These are phyloP conservation scores for Eucera pruinosa DNA, from an alignment of 2,888 invertebrate species.

Conservation along the genomic window DNA sequence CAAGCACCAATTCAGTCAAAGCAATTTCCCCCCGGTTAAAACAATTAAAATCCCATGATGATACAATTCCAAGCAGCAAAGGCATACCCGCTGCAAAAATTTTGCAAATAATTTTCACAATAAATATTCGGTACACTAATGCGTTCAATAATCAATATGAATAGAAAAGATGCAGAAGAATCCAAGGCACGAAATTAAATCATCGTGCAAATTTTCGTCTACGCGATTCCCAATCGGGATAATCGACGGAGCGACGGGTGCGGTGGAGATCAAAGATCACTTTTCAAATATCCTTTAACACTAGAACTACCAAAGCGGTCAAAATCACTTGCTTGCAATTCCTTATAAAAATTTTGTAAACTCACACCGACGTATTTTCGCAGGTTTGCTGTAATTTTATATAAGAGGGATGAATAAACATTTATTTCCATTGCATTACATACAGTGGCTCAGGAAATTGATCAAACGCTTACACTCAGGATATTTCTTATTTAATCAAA, in stretches of 20 bases:
- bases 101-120: neutral
- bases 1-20: neutral
- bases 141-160: no score
- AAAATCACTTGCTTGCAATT: no score
- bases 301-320: no score
- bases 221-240: constrained; percentile 8
- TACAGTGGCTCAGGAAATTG: no score
- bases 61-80: neutral
- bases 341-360: no score
- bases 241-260: constrained; percentile 14
- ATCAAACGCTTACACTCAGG: no score
- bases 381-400: no score
- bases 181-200: neutral
- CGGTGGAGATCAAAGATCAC: constrained; percentile 33
- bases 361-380: no score
- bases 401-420: no score
- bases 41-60: neutral
- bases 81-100: neutral
- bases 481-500: no score
- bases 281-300: neutral
- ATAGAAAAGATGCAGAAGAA: neutral
- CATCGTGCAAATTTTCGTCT: neutral
- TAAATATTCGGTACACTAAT: no score
- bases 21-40: neutral
- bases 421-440: no score